Evolutionary conservation across 1,140 invertebrate species (phyloP), one percentile per base, ranked within the genome.

Genomic region (Glossosoma conforme): DNA sequence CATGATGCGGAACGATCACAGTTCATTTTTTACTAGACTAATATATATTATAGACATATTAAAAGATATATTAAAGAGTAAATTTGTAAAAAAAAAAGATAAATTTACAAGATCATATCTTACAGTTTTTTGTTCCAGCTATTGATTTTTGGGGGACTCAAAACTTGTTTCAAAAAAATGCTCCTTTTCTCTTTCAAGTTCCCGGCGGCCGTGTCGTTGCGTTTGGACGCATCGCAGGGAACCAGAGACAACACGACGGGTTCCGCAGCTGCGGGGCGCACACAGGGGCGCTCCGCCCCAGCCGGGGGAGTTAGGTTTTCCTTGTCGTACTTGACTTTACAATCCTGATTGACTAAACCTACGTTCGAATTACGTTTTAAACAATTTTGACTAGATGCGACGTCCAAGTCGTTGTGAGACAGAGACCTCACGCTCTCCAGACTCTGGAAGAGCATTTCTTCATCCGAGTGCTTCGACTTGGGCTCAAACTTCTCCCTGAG

Each of bases 401-500:
- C 57, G 0, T 59, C 44, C 19, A 40, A 35, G 36, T 58, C 56
- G 10, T 54, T 45, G n/a, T 62, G 52, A 21, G 58, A 40, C 18
- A 52, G 25, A 2, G 52, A 54, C n/a, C 41, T 57, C 11, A 57
- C 30, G 30, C 50, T 73, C 54, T 69, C 68, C 25, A 65, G 60
- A 45, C 62, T 62, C 42, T 65, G 61, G 56, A 58, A 77, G 50
- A 66, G 67, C 50, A 62, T 72, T 68, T 68, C 71, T 64, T 73
- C 68, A 58, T 74, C 70, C 48, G 72, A 62, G 44, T 70, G 52
- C 53, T 69, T 69, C 32, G 65, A 60, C 64, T 75, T 74, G 20
- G 76, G 69, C 65, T 82, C 80, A 62, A 81, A 82, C 53, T 70
- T 74, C 56, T 82, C 80, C 49, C 77, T 69, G 18, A 82, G 59